Conservation (phyloP, 2,113 vertebrate species). For the Callochromis pleurospilus region DNA sequence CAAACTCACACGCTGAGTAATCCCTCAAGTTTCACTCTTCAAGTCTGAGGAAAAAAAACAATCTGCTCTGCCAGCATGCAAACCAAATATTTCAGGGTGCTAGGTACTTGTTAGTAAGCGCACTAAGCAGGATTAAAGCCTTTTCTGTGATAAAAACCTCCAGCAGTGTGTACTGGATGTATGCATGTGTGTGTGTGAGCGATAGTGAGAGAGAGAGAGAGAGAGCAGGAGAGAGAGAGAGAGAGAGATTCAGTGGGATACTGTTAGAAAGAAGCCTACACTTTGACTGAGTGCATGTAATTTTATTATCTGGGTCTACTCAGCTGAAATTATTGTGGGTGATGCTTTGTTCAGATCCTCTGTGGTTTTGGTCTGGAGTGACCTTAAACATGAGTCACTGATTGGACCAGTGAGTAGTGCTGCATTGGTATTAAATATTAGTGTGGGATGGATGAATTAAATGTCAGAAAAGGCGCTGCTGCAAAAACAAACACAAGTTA, state of each 20-base stretch:
- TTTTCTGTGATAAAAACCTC: slow-evolving; percentile 31
- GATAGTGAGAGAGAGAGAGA: not conserved
- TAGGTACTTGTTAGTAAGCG: slow-evolving; percentile 41
- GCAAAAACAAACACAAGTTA: not conserved
- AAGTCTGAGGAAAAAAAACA: not conserved
- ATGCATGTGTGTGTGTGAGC: not conserved
- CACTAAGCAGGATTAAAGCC: slow-evolving; percentile 53
- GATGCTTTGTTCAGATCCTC: not conserved
- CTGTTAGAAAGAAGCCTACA: not conserved
- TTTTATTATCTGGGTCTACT: slow-evolving; percentile 11
- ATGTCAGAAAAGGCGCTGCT: not conserved
- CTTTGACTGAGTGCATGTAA: slow-evolving; percentile 20
- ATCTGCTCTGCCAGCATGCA: slow-evolving; percentile 6
- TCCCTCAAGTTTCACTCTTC: slow-evolving; percentile 30
- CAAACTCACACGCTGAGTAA: slow-evolving; percentile 38
- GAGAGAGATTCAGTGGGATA: not conserved
- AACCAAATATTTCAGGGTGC: slow-evolving; percentile 41
- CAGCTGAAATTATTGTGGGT: not conserved
- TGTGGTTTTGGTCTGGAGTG: not conserved
- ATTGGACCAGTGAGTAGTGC: not conserved
- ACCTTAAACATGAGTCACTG: not conserved
- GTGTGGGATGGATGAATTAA: not conserved
- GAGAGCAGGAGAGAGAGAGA: not conserved
- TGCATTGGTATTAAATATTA: not conserved
- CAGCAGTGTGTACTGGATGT: not conserved